phyloP scores from a whole-genome alignment of 2,888 invertebrate genomes.

The Ganaspis brasiliensis region DNA sequence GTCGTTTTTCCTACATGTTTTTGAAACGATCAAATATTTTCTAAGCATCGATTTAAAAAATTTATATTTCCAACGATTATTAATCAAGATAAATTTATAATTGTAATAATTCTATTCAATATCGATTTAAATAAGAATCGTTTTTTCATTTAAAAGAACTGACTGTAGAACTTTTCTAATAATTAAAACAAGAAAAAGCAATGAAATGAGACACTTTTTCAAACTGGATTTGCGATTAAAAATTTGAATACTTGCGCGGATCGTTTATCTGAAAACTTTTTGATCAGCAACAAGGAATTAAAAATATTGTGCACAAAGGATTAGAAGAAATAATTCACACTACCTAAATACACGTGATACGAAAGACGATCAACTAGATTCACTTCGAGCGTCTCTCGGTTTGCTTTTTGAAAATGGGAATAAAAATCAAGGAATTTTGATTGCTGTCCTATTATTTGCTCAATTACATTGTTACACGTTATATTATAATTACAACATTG shows the following conservation, averaged over 20 bases:
- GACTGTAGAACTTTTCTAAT: neutral
- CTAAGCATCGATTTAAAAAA: constrained; percentile 35
- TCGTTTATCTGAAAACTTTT: constrained; percentile 2
- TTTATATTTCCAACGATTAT: constrained; percentile 23
- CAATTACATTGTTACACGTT: constrained; percentile 59
- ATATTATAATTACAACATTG: constrained; percentile 43
- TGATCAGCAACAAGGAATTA: constrained; percentile 9
- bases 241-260: neutral
- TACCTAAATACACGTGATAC: constrained; percentile 8
- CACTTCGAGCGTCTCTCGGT: constrained; percentile 25
- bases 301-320: constrained; percentile 23
- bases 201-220: constrained; percentile 37
- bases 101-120: constrained; percentile 16
- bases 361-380: constrained; percentile 1
- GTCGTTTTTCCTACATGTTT: constrained; percentile 26
- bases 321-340: neutral
- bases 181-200: neutral
- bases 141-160: neutral
- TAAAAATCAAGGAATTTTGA: constrained; percentile 64
- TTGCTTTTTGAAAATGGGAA: constrained; percentile 47
- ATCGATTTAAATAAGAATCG: neutral
- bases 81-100: constrained; percentile 14
- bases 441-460: constrained; percentile 72
- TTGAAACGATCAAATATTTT: constrained; percentile 40
- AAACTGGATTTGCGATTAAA: constrained; percentile 28